Conservation (phyloP, 2,797 vertebrate genomes). For the Microctenopoma steveboyesi region DNA sequence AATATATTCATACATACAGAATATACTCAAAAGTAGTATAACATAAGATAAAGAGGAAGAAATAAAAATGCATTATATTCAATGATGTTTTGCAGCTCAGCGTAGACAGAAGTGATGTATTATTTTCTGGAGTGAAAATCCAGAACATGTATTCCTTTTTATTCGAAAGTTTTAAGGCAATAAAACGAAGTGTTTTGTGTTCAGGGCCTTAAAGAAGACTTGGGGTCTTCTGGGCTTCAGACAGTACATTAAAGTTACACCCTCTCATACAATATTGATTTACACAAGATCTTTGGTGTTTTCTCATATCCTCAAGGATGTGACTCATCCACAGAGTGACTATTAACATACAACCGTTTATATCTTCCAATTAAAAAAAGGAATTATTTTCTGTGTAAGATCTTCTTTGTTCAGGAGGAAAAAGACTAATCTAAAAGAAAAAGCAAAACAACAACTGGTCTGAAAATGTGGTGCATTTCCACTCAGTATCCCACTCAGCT, state of each 20-base stretch:
- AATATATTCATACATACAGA: not conserved
- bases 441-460: constrained; percentile 36
- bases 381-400: not conserved
- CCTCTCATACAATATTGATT: not conserved
- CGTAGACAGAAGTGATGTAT: not conserved
- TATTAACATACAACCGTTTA: not conserved
- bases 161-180: too few species aligned
- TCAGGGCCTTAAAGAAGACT: not conserved
- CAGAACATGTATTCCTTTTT: not conserved
- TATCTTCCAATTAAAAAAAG: not conserved
- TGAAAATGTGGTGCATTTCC: constrained; percentile 23
- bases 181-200: too few species aligned
- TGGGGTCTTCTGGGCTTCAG: not conserved
- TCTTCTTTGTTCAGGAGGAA: not conserved
- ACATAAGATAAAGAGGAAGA: too few species aligned
- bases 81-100: not conserved
- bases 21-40: too few species aligned
- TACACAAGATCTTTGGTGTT: not conserved
- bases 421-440: not conserved
- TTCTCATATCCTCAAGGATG: not conserved
- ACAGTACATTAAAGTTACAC: not conserved
- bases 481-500: constrained; percentile 29
- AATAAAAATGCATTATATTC: not conserved
- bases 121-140: not conserved
- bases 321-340: not conserved